These are phyloP conservation scores for Hippocampus kuda DNA, from an alignment of 2,797 vertebrate genomes.

Conservation along the genomic window DNA sequence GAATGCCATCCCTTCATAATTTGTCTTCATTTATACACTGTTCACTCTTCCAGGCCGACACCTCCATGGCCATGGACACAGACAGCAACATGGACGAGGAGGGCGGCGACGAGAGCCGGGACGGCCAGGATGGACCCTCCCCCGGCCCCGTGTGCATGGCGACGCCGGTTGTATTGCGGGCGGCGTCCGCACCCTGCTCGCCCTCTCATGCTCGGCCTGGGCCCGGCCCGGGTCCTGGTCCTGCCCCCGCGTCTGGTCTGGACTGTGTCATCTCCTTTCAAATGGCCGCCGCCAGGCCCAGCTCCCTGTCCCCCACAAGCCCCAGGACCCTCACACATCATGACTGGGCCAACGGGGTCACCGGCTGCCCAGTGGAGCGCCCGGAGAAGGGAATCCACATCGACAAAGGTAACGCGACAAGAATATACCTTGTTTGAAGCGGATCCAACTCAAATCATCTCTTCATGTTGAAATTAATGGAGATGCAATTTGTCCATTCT, in stretches of 20 bases:
- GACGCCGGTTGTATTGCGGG: conserved; percentile 32
- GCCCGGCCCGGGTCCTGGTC: conserved; percentile 37
- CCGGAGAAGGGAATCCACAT: conserved; percentile 57
- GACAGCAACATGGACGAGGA: conserved; percentile 70
- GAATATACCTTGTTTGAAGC: background rate
- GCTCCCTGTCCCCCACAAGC: conserved; percentile 65
- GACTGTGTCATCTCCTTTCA: conserved; percentile 46
- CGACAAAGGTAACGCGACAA: conserved; percentile 58
- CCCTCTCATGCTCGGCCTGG: conserved; percentile 53
- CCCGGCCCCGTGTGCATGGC: conserved; percentile 29
- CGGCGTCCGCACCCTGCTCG: conserved; percentile 58
- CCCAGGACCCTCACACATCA: conserved; percentile 61
- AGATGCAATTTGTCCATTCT: no score
- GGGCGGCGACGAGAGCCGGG: conserved; percentile 60
- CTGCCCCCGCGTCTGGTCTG: conserved; percentile 33
- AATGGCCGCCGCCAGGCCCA: conserved; percentile 60
- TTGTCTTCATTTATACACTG: background rate
- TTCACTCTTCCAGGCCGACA: conserved; percentile 54
- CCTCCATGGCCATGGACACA: conserved; percentile 64
- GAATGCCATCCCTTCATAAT: no score
- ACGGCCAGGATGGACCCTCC: conserved; percentile 51
- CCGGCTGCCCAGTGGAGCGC: conserved; percentile 54
- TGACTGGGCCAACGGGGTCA: conserved; percentile 59
- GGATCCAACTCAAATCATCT: no score
- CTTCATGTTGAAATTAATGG: no score